Conservation (phyloP, 2,888 invertebrate species). For the Crepidodera aurea region DNA sequence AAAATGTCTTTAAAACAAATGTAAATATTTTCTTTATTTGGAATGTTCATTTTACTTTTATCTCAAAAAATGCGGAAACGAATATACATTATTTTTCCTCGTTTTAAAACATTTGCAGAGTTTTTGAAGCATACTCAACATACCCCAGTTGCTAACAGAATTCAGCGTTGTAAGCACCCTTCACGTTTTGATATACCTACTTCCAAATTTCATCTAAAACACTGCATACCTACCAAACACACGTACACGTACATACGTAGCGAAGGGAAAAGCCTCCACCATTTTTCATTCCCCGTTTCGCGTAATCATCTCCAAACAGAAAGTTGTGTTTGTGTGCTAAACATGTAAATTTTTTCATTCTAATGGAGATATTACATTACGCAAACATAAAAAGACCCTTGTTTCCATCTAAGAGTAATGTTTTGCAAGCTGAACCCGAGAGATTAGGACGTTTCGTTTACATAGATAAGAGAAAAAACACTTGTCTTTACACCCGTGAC, state of each 20-base stretch:
- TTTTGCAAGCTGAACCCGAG: conserved; percentile 53
- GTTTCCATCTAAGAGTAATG: conserved; percentile 46
- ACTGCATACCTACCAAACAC: not conserved
- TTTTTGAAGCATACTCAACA: not conserved
- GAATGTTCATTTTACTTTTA: too few species aligned
- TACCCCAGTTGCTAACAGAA: not conserved
- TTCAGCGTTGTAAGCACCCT: not conserved
- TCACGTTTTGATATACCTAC: conserved; percentile 9
- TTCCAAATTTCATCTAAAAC: conserved; percentile 11
- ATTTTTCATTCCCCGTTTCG: conserved; percentile 8
- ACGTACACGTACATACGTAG: conserved; percentile 6
- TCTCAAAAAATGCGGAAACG: too few species aligned
- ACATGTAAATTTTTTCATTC: conserved; percentile 42
- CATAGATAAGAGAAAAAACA: conserved; percentile 60
- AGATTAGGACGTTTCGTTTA: conserved; percentile 58
- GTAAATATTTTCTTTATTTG: too few species aligned
- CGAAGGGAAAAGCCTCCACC: not conserved
- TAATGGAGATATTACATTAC: conserved; percentile 47
- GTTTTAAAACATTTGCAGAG: too few species aligned
- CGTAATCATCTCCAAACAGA: conserved; percentile 35
- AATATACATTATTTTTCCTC: too few species aligned
- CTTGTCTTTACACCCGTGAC: conserved; percentile 59
- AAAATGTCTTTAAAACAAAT: too few species aligned
- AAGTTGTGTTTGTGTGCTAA: conserved; percentile 32
- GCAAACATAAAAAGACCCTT: conserved; percentile 44